Evolutionary conservation across 2,797 vertebrate genomes (phyloP).

Genomic region (Helostoma temminkii): DNA sequence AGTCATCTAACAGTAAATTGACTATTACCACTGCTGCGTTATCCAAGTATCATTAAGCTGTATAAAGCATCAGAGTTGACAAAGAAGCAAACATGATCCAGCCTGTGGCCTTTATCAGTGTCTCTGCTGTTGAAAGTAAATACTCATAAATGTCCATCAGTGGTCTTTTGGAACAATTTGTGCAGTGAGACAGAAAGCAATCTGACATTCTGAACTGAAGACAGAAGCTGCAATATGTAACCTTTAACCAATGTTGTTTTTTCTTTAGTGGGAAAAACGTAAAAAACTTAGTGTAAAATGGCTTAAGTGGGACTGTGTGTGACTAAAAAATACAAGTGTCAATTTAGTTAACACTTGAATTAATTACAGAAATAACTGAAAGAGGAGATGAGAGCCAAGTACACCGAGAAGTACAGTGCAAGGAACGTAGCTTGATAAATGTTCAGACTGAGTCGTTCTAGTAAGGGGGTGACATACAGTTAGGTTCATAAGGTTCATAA

Average conservation of each 20-base stretch:
- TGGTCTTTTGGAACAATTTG: constrained; percentile 39
- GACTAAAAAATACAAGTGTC: constrained; percentile 25
- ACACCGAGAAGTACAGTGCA: background rate
- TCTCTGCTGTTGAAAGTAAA: constrained; percentile 36
- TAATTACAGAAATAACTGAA: constrained; percentile 36
- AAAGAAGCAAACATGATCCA: constrained; percentile 19
- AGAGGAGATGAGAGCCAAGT: background rate
- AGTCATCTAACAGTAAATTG: constrained; percentile 1
- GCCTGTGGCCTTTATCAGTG: constrained; percentile 39
- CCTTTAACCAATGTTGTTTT: constrained; percentile 44
- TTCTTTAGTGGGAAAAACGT: constrained; percentile 13
- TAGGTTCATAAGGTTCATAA: too few species aligned
- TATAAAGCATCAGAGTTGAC: background rate
- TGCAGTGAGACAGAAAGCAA: constrained; percentile 52
- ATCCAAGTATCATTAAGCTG: constrained; percentile 21
- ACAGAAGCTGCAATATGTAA: constrained; percentile 45
- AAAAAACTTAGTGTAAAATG: too few species aligned
- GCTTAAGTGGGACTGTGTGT: constrained; percentile 28
- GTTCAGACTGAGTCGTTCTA: too few species aligned
- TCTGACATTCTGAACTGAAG: constrained; percentile 64
- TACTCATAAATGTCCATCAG: constrained; percentile 40
- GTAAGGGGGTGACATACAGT: too few species aligned
- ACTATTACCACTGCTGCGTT: background rate
- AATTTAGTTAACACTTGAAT: constrained; percentile 27
- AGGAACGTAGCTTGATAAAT: too few species aligned